Evolutionary conservation across 2,113 vertebrate genomes (phyloP), one percentile per base, ranked within the genome.

Genomic region (Caracal caracal): DNA sequence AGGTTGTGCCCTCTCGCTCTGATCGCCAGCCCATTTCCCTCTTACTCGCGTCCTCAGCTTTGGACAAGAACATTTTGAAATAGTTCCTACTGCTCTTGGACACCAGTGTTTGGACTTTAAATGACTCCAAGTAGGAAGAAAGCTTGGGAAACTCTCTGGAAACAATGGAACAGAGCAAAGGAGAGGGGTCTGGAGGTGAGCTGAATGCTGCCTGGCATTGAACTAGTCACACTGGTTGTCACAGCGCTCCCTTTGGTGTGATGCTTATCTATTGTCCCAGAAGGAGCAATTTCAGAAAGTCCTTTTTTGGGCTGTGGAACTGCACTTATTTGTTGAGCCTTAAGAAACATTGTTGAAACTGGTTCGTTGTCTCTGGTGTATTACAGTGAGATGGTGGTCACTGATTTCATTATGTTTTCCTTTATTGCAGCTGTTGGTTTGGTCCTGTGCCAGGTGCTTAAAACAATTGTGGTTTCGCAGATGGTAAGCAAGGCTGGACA

Each of bases 361-460:
- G 10, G 12, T 66, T 70, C 96, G 92, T 97, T 95, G 86, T 98
- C 97, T 98, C 95, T 96, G 40, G 94, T 90, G 96, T 88, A 71
- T 96, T 93, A 80, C 93, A 96, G 4, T 93, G 95, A 98, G 91
- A 95, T 97, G 94, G 35, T 90, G 87, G 93, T 75, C 88, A 97
- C 95, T 98, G 96, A 98, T 95, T 93, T 97, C 75, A 86, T 97
- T 97, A 97, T 98, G 96, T 97, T 98, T 97, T 94, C 92, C 51
- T 98, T 96, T 96, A 94, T 90, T 94, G 95, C 96, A 98, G 98
- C 96, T 99, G 98, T 98, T 97, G 96, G 92, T 98, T 98, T 99
- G 98, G 97, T 98, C 94, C 79, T 49, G 65, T 97, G 98, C 98
- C 98, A 99, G 96, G 90, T 91, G 84, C 96, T 98, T 97, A 95